Evolutionary conservation across 2,888 invertebrate species (phyloP).

Genomic region (Drosophila paramelanica): DNA sequence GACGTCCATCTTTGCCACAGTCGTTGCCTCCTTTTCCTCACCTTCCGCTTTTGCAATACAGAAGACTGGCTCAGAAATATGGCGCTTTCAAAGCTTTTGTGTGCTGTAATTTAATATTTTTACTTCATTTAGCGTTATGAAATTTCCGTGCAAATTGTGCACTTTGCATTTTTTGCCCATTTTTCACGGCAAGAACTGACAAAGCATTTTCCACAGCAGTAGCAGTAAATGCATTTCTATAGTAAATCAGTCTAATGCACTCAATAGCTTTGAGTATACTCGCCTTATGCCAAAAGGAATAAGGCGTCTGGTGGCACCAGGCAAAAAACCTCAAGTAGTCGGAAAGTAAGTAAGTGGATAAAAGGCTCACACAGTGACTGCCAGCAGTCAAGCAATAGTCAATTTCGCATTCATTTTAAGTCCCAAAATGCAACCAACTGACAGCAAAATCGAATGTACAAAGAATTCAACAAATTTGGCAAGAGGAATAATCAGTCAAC

Average conservation of each 20-base stretch:
- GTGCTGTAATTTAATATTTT: slow-evolving; percentile 67
- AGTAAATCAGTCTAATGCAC: slow-evolving; percentile 70
- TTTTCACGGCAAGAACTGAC: slow-evolving; percentile 56
- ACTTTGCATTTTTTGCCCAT: slow-evolving; percentile 60
- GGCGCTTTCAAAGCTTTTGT: slow-evolving; percentile 44
- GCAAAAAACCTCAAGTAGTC: background rate
- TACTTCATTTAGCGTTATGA: slow-evolving; percentile 73
- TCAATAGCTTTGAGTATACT: slow-evolving; percentile 53
- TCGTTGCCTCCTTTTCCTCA: background rate
- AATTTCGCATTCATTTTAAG: slow-evolving; percentile 24
- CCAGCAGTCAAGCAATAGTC: slow-evolving; percentile 10
- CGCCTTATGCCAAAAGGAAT: slow-evolving; percentile 25
- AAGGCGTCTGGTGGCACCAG: background rate
- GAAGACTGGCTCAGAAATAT: slow-evolving; percentile 25
- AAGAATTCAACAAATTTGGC: slow-evolving; percentile 1
- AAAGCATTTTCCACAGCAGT: slow-evolving; percentile 41
- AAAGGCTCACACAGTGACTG: slow-evolving; percentile 27
- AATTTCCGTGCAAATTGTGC: slow-evolving; percentile 65
- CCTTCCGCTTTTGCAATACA: background rate
- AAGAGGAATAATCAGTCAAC: slow-evolving; percentile 8
- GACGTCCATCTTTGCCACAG: slow-evolving; percentile 30
- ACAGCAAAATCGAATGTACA: slow-evolving; percentile 10
- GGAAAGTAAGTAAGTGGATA: slow-evolving; percentile 45
- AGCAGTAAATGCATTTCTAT: slow-evolving; percentile 47
- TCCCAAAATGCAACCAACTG: slow-evolving; percentile 6